Conservation (phyloP, 30 jellyfish, hydroid and myxozoan genomes). For the Rhopilema esculentum region DNA sequence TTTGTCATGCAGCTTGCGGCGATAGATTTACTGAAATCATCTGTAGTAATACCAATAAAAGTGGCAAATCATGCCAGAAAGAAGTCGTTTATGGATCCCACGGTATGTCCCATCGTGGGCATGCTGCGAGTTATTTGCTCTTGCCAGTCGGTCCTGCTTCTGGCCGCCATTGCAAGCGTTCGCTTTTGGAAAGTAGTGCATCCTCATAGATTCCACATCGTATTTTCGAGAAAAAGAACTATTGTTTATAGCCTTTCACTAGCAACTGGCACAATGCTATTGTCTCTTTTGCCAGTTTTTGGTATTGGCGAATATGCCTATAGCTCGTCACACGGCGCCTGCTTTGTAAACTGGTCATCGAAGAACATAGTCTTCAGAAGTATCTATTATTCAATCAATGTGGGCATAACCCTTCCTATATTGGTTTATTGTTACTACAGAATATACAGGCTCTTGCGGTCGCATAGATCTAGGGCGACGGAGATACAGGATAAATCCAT, state of each 20-base stretch:
- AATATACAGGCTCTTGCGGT: conserved; percentile 52
- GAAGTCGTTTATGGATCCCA: conserved; percentile 29
- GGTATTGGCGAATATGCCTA: conserved; percentile 75
- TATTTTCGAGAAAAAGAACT: conserved; percentile 31
- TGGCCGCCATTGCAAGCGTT: conserved; percentile 72
- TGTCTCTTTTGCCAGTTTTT: conserved; percentile 72
- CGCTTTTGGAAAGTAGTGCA: conserved; percentile 65
- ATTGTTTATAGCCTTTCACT: conserved; percentile 5
- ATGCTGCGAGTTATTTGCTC: conserved; percentile 65
- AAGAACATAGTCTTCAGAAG: conserved; percentile 69
- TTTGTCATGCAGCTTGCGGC: conserved; percentile 64
- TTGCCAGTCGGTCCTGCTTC: conserved; percentile 60
- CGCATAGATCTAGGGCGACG: conserved; percentile 18
- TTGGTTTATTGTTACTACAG: conserved; percentile 55
- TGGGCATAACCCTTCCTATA: conserved; percentile 74
- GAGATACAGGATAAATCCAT: conserved; percentile 17
- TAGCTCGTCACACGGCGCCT: conserved; percentile 84
- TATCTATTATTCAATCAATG: conserved; percentile 63
- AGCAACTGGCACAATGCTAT: conserved; percentile 29
- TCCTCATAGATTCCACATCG: conserved; percentile 22
- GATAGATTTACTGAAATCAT: conserved; percentile 64
- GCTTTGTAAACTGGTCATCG: conserved; percentile 87
- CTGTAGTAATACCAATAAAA: conserved; percentile 66
- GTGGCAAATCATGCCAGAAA: conserved; percentile 56
- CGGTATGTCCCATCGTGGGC: conserved; percentile 68